Evolutionary conservation across 2,797 vertebrate genomes (phyloP).

Genomic region (Thaleichthys pacificus): DNA sequence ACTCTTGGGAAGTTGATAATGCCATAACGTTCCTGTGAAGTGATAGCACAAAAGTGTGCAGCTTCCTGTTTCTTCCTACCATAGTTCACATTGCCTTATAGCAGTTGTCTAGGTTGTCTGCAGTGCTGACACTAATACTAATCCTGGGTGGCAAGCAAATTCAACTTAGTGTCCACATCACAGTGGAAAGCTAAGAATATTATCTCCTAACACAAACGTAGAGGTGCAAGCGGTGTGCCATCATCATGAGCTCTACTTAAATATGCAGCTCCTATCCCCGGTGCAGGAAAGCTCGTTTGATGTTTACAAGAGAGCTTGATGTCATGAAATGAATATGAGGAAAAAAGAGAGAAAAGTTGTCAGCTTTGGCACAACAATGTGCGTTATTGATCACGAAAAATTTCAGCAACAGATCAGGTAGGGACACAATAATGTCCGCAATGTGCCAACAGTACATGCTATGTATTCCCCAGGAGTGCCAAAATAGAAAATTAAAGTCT

Average conservation of each 20-base stretch:
- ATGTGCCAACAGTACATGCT: background rate
- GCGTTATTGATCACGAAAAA: slow-evolving; percentile 33
- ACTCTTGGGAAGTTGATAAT: slow-evolving; percentile 46
- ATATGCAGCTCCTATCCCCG: slow-evolving; percentile 45
- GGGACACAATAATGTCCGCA: background rate
- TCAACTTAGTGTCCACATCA: slow-evolving; percentile 65
- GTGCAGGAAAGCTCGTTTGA: slow-evolving; percentile 46
- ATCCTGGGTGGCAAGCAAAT: slow-evolving; percentile 60
- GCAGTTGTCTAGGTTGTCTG: slow-evolving; percentile 59
- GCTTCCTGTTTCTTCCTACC: slow-evolving; percentile 20
- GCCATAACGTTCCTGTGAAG: slow-evolving; percentile 37
- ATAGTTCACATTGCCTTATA: slow-evolving; percentile 33
- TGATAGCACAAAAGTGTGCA: slow-evolving; percentile 40
- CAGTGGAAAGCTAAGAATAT: slow-evolving; percentile 63
- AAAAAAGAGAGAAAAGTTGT: slow-evolving; percentile 27
- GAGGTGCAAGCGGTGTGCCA: slow-evolving; percentile 46
- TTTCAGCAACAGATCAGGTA: background rate
- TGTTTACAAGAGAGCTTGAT: slow-evolving; percentile 49
- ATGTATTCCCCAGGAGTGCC: slow-evolving; percentile 20
- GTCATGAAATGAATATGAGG: slow-evolving; percentile 38
- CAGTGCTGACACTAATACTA: slow-evolving; percentile 66
- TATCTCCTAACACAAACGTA: slow-evolving; percentile 57
- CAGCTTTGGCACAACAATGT: slow-evolving; percentile 39
- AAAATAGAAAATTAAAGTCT: slow-evolving; percentile 19
- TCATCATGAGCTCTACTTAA: slow-evolving; percentile 56